These are phyloP conservation scores for Drosophila buzzatii DNA, from an alignment of 2,888 invertebrate species.

Conservation along the genomic window DNA sequence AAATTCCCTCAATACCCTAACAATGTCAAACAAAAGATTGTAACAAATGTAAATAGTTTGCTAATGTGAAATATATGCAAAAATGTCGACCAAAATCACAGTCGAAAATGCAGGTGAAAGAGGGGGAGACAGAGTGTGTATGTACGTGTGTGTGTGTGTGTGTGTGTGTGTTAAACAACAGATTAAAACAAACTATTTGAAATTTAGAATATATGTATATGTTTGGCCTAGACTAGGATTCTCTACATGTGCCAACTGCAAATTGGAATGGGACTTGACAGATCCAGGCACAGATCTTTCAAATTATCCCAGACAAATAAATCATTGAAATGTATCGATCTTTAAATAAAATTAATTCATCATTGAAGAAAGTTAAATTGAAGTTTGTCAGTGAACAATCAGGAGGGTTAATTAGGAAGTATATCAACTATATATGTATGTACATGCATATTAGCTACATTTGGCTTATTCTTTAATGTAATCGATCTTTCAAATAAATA, in stretches of 20 bases:
- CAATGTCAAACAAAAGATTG: conserved; percentile 14
- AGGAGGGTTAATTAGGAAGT: no score
- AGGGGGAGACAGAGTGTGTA: no score
- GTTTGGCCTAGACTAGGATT: no score
- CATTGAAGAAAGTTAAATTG: no score
- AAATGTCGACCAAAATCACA: background rate
- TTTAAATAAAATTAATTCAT: background rate
- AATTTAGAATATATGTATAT: background rate
- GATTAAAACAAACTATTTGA: background rate
- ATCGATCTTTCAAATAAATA: no score
- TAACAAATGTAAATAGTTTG: conserved; percentile 3
- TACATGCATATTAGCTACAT: no score
- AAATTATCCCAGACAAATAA: background rate
- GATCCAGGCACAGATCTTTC: background rate
- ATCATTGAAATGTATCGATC: background rate
- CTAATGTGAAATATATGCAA: background rate
- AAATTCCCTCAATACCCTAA: conserved; percentile 14
- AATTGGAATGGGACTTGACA: background rate
- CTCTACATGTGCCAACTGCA: no score
- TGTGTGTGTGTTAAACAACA: background rate
- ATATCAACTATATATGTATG: no score
- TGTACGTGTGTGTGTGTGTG: no score
- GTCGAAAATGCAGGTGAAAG: background rate
- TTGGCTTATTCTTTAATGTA: no score
- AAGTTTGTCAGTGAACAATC: no score